Evolutionary conservation across 1,140 invertebrate species (phyloP), one percentile per base, ranked within the genome.

Genomic region (Sitodiplosis mosellana): DNA sequence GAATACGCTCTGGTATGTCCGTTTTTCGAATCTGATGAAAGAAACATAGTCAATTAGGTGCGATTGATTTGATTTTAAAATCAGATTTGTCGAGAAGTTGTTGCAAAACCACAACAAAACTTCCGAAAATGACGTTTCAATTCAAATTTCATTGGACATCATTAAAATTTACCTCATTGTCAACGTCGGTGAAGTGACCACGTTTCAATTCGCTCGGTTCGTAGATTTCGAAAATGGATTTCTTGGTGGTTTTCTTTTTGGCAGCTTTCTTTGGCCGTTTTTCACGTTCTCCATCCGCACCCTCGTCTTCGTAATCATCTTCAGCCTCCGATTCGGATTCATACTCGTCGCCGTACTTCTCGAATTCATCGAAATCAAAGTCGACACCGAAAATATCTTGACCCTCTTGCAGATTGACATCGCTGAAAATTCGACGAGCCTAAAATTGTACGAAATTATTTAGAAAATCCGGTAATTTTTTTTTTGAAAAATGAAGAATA

Each of bases 351-450:
- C 80, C 87, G 66, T 86, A 88, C 59, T 87, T 84, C 27, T 82
- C 80, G 69, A 96, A 92, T 55, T 96, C 92, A 52, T 93, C 88
- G 65, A 87, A 96, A 66, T 99, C 93, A 70, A 98, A 97, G 63
- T 98, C 90, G 18, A 97, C 92, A 48, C 95, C 96, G 67, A 99
- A 99, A 54, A 98, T 96, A 60, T 99, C 95, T 67, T 98, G 92
- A 46, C 95, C 95, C 68, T 98, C 91, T 76, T 98, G 93, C 21
- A 97, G 67, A 1, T 88, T 86, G 5, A 85, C 87, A 60, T 37
- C 33, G 14, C 34, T 34, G 19, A 47, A 37, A 18, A 46, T 45
- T 2, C 27, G 44, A 27, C 44, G 44, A 11, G 37, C 37, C 37
- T n/a, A 38, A 18, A 38, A 38, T n/a, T n/a, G 46, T 7, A 22